Conservation (phyloP, 2,888 invertebrate species). For the Eristalis arbustorum region DNA sequence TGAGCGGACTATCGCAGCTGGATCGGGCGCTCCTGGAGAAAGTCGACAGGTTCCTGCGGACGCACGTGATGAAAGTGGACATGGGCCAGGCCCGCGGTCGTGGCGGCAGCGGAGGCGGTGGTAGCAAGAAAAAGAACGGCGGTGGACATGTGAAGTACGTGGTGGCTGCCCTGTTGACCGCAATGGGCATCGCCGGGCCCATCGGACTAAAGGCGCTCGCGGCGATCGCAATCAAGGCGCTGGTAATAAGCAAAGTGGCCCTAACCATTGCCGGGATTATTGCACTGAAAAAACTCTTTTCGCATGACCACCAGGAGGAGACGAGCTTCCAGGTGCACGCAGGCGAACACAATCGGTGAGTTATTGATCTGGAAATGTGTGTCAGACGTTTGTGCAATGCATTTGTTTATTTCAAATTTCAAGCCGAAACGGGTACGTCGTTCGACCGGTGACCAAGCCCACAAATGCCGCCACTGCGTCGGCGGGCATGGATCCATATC, state of each 20-base stretch:
- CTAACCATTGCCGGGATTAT: constrained; percentile 87
- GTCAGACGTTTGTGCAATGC: not conserved
- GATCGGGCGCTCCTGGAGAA: constrained; percentile 81
- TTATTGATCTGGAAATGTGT: not conserved
- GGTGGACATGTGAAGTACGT: constrained; percentile 81
- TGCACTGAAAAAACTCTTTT: constrained; percentile 87
- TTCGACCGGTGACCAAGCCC: constrained; percentile 82
- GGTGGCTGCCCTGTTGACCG: constrained; percentile 84
- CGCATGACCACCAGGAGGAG: constrained; percentile 84
- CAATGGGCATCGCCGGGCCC: constrained; percentile 86
- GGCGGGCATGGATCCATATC: constrained; percentile 83
- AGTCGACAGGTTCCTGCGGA: constrained; percentile 83
- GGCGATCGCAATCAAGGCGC: constrained; percentile 86
- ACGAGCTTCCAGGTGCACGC: constrained; percentile 86
- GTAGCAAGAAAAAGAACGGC: constrained; percentile 80
- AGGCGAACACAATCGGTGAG: constrained; percentile 83
- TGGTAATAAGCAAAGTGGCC: constrained; percentile 87
- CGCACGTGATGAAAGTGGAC: constrained; percentile 85
- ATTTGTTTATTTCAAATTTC: constrained; percentile 73
- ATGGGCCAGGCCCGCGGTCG: constrained; percentile 78
- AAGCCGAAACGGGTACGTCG: constrained; percentile 84
- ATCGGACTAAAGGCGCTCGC: constrained; percentile 86
- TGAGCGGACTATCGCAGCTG: constrained; percentile 82
- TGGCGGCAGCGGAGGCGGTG: constrained; percentile 46
- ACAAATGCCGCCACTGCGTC: constrained; percentile 73